A percentile compares a stretch with the other conserved stretches of the same genome.
Conservation (phyloP, 2,797 vertebrate genomes). For the Dendrocincla fuliginosa region DNA sequence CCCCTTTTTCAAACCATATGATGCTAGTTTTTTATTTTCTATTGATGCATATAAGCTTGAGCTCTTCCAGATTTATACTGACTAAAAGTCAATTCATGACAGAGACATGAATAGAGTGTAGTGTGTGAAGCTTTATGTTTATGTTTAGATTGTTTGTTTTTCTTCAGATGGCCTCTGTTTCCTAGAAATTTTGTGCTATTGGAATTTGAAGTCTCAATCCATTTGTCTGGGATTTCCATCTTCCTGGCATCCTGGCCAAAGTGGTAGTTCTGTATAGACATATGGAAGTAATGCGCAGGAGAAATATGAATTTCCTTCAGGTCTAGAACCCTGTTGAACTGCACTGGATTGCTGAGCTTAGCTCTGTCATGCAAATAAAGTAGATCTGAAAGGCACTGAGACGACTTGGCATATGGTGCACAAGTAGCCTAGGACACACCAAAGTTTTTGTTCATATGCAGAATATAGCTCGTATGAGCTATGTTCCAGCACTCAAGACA, state of each 20-base stretch:
- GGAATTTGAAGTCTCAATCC: background rate
- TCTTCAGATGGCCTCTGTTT: background rate
- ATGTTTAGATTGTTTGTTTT: background rate
- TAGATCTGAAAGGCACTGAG: background rate
- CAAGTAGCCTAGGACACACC: background rate
- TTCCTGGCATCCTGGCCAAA: background rate
- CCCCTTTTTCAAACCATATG: background rate
- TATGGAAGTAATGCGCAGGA: background rate
- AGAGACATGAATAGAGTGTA: background rate
- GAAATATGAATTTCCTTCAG: background rate
- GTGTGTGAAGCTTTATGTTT: fast-evolving
- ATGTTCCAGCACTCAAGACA: background rate
- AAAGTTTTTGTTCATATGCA: background rate
- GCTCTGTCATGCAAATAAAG: background rate
- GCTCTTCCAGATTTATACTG: background rate
- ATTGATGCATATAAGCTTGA: background rate
- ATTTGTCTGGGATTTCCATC: background rate
- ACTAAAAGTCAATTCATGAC: background rate
- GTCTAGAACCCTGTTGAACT: background rate
- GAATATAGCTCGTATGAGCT: background rate
- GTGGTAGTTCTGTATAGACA: background rate
- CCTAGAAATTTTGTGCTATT: background rate
- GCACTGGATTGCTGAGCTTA: background rate
- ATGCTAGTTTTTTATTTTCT: background rate
- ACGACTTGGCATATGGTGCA: background rate